Percentiles rank a stretch among this genome's conserved stretches.
These are phyloP conservation scores for Andrena praecox DNA, from an alignment of 2,888 invertebrate species.

Conservation along the genomic window DNA sequence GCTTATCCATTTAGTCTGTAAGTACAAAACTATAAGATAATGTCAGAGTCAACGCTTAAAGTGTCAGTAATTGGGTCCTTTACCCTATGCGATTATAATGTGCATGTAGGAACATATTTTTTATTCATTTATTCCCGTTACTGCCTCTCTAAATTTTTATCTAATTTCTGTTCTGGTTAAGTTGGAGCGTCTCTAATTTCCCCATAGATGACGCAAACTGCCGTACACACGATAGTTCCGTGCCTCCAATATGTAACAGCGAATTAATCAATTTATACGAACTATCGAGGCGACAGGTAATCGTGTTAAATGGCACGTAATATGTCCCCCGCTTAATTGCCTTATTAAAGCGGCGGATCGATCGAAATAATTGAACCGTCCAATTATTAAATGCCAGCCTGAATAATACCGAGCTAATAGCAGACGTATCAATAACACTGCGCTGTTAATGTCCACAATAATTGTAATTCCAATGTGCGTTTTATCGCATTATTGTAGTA, in stretches of 20 bases:
- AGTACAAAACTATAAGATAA: no score
- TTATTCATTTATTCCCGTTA: no score
- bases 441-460: slow-evolving; percentile 27
- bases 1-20: no score
- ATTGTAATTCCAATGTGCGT: slow-evolving; percentile 25
- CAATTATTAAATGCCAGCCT: slow-evolving; percentile 59
- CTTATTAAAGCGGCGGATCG: slow-evolving; percentile 60
- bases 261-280: slow-evolving; percentile 56
- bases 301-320: slow-evolving; percentile 56
- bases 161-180: not conserved
- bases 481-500: slow-evolving; percentile 9
- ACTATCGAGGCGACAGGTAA: slow-evolving; percentile 35
- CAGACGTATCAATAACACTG: slow-evolving; percentile 44
- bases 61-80: no score
- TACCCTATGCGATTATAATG: no score
- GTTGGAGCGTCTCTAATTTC: slow-evolving; percentile 29
- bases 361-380: slow-evolving; percentile 63
- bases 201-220: slow-evolving; percentile 35
- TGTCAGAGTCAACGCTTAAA: no score
- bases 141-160: no score
- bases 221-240: slow-evolving; percentile 19
- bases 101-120: no score
- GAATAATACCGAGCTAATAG: slow-evolving; percentile 55
- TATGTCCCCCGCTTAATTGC: slow-evolving; percentile 61
- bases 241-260: slow-evolving; percentile 30